Evolutionary conservation across 2,797 vertebrate genomes (phyloP), one percentile per base, ranked within the genome.

Genomic region (Enteromius fasciolatus): DNA sequence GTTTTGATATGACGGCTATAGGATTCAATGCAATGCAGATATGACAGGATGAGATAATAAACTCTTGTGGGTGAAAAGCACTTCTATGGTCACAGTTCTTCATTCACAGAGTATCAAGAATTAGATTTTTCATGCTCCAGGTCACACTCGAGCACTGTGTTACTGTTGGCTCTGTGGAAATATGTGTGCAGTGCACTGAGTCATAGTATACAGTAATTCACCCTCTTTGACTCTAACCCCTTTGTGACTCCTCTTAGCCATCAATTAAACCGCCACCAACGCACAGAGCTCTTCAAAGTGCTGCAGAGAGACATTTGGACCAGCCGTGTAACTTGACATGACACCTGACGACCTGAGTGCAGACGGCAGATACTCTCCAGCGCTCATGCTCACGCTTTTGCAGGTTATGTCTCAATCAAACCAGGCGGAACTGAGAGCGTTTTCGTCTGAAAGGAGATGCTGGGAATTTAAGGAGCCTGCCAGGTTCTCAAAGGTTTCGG

Each of bases 401-500:
- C 50, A 20, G 61, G 73, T 78, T 69, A 80, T 33, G 25, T 73
- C 73, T 86, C 67, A 61, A 68, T 86, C 76, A 77, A 83, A 79
- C 78, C 78, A 84, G 74, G 77, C 54, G 44, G 63, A 83, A 66
- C 83, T 25, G 14, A 83, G 52, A 63, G 14, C n/a, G 12, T 76
- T 77, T 75, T 69, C 44, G 54, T 75, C 57, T 76, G 44, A 80
- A 50, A 70, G 18, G 17, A 72, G 48, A 33, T 31, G 59, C 15
- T 18, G 17, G 54, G 52, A 72, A 57, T 57, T 18, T 63, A 63
- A 28, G 23, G 41, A 88, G 90, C 89, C 76, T 85, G 91, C 84
- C 76, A 88, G 90, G 88, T 91, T 91, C 88, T 91, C 90, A 89
- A 89, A 89, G 78, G 76, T 87, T 86, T 84, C 86, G 81, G 79